Conservation (phyloP, 1,140 invertebrate species). For the Heliconius congener region DNA sequence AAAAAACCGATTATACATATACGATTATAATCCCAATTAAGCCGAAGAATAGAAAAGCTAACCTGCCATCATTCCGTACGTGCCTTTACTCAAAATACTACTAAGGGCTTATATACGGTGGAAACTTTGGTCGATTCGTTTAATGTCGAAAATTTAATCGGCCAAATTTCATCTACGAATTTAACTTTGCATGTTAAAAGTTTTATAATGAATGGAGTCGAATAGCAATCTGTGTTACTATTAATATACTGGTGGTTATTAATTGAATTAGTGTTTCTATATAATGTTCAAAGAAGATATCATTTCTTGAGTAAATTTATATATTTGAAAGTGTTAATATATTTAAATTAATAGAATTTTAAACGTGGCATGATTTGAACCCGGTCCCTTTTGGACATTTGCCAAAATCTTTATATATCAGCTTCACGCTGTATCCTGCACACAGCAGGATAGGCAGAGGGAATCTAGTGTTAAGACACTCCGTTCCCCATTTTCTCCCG, state of each 20-base stretch:
- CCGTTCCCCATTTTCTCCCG: no score
- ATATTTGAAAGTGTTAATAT: background rate
- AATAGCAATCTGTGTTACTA: constrained; percentile 32
- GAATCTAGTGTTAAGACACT: no score
- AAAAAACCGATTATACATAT: no score
- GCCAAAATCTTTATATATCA: no score
- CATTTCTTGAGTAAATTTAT: background rate
- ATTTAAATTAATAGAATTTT: no score
- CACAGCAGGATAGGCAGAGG: no score
- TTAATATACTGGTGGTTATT: constrained; percentile 12
- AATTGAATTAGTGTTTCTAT: background rate
- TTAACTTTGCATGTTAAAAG: constrained; percentile 45
- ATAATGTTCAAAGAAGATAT: background rate
- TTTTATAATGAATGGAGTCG: constrained; percentile 41
- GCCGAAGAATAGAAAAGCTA: background rate
- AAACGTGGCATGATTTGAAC: no score
- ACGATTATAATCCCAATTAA: no score
- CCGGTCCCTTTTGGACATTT: no score
- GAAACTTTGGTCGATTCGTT: constrained; percentile 43
- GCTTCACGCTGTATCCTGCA: no score
- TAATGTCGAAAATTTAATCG: constrained; percentile 44
- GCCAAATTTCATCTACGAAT: constrained; percentile 38
- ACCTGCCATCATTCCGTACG: background rate
- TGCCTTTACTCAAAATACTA: constrained; percentile 16
- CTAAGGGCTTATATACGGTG: constrained; percentile 30